These are phyloP conservation scores for Pilophorus perplexus DNA, from an alignment of 2,888 invertebrate genomes.

Conservation along the genomic window DNA sequence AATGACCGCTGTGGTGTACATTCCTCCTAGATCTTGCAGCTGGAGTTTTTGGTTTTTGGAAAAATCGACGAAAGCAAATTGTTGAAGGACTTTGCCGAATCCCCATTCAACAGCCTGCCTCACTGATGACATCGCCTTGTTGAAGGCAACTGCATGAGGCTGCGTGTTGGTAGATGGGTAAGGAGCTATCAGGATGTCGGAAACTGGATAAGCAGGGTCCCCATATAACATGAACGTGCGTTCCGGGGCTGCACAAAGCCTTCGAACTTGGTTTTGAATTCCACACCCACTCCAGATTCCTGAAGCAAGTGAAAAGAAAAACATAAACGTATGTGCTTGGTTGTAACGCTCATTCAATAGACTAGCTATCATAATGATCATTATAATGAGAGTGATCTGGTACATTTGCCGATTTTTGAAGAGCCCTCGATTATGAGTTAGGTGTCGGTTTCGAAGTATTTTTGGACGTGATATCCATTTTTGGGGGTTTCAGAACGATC, in stretches of 20 bases:
- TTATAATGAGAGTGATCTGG: no score
- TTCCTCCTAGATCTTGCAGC: not conserved
- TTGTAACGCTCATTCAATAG: no score
- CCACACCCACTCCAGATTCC: slow-evolving; percentile 1
- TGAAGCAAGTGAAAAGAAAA: not conserved
- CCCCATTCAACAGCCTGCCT: slow-evolving; percentile 25
- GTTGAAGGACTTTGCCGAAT: not conserved
- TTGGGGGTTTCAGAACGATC: no score
- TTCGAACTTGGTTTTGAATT: not conserved
- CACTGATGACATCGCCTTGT: not conserved
- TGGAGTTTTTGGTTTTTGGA: slow-evolving; percentile 13
- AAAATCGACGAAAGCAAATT: slow-evolving; percentile 14
- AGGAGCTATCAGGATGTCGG: not conserved
- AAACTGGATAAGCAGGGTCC: no score
- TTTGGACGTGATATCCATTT: no score
- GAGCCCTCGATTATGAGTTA: no score
- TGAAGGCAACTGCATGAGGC: not conserved
- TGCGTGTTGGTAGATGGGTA: not conserved
- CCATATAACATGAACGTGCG: not conserved
- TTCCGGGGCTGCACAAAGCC: not conserved
- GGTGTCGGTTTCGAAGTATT: no score
- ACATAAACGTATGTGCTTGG: no score
- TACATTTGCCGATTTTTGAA: no score
- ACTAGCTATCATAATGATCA: no score
- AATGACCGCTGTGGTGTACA: not conserved